These are phyloP conservation scores for Temnothorax ravouxi DNA, from an alignment of 2,888 invertebrate genomes.

Conservation along the genomic window DNA sequence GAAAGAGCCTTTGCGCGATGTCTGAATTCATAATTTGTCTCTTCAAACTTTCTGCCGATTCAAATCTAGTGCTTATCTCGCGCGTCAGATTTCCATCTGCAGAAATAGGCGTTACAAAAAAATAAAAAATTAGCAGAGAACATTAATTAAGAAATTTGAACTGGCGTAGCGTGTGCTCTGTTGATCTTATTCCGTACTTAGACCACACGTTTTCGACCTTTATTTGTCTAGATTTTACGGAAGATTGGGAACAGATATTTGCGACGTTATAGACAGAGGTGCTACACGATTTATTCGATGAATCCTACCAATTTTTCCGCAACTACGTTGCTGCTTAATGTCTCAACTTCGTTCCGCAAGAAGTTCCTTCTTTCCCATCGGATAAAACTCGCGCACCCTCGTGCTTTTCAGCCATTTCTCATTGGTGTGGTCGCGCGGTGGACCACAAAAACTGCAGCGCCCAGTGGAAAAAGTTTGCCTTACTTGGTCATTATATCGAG, in stretches of 20 bases:
- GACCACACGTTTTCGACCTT: background rate
- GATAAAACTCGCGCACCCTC: constrained; percentile 4
- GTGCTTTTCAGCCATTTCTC: constrained; percentile 20
- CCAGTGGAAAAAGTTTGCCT: constrained; percentile 10
- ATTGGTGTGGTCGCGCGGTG: constrained; percentile 27
- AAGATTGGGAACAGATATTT: background rate
- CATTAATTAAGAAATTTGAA: background rate
- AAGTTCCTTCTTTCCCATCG: background rate
- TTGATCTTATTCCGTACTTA: background rate
- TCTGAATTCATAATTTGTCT: constrained; percentile 44
- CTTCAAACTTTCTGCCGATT: background rate
- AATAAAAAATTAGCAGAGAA: constrained; percentile 9
- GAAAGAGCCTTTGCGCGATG: background rate
- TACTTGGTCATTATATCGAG: constrained; percentile 34
- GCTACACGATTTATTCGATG: background rate
- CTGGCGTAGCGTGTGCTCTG: no score
- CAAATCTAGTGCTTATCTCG: background rate
- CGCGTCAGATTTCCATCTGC: background rate
- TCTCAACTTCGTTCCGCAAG: constrained; percentile 15
- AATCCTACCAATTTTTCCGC: constrained; percentile 2
- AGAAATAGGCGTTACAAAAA: background rate
- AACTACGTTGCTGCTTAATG: constrained; percentile 11
- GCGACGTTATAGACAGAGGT: background rate
- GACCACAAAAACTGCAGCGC: constrained; percentile 10
- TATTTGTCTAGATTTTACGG: background rate